phyloP scores from a whole-genome alignment of 2,797 vertebrate species.

The Cryptoprocta ferox region DNA sequence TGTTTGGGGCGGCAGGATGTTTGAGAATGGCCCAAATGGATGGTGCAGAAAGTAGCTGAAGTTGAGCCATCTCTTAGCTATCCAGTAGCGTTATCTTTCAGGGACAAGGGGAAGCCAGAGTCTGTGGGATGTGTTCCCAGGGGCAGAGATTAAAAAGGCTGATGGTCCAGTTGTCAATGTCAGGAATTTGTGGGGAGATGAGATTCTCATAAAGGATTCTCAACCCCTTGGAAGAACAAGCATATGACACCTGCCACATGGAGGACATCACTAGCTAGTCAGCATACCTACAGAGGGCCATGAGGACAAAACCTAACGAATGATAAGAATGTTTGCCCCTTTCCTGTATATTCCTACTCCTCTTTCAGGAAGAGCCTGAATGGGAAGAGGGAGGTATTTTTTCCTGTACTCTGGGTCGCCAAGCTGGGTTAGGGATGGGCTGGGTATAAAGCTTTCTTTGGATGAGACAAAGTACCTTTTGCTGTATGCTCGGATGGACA shows the following conservation, averaged over 20 bases:
- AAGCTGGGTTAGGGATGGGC: neutral
- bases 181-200: neutral
- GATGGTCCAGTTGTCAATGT: neutral
- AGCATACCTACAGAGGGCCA: neutral
- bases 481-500: neutral
- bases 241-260: accelerated
- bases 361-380: neutral
- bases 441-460: too few relatives aligned
- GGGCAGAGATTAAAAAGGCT: neutral
- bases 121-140: neutral
- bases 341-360: accelerated
- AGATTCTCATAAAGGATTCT: neutral
- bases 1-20: neutral
- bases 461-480: neutral
- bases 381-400: neutral
- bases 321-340: neutral
- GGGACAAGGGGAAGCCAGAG: neutral
- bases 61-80: neutral
- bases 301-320: neutral
- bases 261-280: neutral
- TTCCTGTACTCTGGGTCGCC: neutral
- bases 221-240: neutral
- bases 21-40: neutral
- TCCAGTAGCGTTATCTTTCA: neutral
- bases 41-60: neutral